Conservation (phyloP, 2,888 invertebrate species). For the Temnothorax ravouxi region DNA sequence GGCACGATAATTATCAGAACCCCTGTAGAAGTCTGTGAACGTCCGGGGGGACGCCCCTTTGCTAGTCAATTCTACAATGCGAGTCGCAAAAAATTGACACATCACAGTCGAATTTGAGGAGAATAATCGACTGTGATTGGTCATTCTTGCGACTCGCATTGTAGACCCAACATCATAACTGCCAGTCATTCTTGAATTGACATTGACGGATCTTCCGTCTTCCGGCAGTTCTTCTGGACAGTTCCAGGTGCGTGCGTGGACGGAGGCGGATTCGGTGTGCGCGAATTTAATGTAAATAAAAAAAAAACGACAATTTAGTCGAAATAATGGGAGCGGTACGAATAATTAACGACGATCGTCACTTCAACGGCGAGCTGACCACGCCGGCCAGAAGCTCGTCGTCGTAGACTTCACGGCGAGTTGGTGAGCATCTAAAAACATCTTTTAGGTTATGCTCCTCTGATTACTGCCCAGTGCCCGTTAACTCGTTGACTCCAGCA, state of each 20-base stretch:
- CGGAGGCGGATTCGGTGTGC: neutral
- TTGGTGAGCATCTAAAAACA: slow-evolving; percentile 90
- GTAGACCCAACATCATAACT: too few relatives aligned
- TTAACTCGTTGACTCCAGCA: neutral
- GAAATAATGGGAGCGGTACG: slow-evolving; percentile 88
- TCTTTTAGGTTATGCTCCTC: slow-evolving; percentile 76
- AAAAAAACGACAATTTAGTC: slow-evolving; percentile 8
- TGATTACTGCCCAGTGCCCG: too few relatives aligned
- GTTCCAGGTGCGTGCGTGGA: neutral
- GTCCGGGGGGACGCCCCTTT: too few relatives aligned
- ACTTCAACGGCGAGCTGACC: slow-evolving; percentile 95
- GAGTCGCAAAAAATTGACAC: too few relatives aligned
- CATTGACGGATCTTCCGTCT: slow-evolving; percentile 15
- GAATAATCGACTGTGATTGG: too few relatives aligned
- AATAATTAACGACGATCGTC: slow-evolving; percentile 91
- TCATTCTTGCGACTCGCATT: too few relatives aligned
- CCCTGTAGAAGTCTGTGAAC: too few relatives aligned
- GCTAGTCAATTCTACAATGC: too few relatives aligned
- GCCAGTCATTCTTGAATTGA: slow-evolving; percentile 66
- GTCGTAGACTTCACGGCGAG: slow-evolving; percentile 98
- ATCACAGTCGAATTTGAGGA: too few relatives aligned
- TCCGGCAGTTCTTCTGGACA: neutral
- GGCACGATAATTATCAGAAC: too few relatives aligned
- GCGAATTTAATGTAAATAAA: slow-evolving; percentile 45
- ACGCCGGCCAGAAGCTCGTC: slow-evolving; percentile 95